These are phyloP conservation scores for Indicator maculatus DNA, from an alignment of 2,113 vertebrate species.

Conservation along the genomic window DNA sequence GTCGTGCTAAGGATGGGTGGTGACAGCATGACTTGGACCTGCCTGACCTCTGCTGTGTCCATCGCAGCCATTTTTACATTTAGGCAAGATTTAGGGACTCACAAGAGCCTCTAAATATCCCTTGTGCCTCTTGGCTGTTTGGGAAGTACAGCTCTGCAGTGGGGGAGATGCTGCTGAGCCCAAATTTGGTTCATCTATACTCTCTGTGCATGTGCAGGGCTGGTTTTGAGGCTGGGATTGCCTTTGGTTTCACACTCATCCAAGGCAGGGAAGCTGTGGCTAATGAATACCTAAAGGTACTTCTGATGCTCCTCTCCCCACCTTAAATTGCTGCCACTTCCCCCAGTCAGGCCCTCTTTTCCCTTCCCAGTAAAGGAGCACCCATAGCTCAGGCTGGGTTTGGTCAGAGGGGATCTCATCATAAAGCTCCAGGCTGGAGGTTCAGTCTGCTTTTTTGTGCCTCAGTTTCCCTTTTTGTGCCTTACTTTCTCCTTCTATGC, in stretches of 20 bases:
- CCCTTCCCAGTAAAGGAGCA: background rate
- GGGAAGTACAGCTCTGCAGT: background rate
- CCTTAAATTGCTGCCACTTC: background rate
- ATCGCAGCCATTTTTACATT: fast-evolving
- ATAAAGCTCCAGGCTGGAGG: background rate
- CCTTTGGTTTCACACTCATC: background rate
- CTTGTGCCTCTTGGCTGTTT: background rate
- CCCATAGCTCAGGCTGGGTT: background rate
- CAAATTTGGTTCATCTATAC: fast-evolving
- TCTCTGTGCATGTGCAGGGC: fast-evolving
- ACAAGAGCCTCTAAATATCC: background rate
- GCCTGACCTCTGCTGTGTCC: background rate
- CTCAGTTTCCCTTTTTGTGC: background rate
- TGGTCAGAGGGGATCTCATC: fast-evolving
- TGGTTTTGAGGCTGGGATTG: background rate
- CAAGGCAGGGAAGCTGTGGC: background rate
- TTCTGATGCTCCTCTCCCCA: background rate
- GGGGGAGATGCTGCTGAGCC: background rate
- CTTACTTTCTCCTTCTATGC: background rate
- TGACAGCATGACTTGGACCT: conserved; percentile 22
- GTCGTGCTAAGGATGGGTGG: conserved; percentile 27
- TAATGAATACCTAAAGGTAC: fast-evolving
- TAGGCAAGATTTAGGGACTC: background rate
- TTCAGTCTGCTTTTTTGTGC: fast-evolving
- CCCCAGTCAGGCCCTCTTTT: background rate